These are phyloP conservation scores for Nibea albiflora DNA, from an alignment of 2,113 vertebrate species.

Conservation along the genomic window DNA sequence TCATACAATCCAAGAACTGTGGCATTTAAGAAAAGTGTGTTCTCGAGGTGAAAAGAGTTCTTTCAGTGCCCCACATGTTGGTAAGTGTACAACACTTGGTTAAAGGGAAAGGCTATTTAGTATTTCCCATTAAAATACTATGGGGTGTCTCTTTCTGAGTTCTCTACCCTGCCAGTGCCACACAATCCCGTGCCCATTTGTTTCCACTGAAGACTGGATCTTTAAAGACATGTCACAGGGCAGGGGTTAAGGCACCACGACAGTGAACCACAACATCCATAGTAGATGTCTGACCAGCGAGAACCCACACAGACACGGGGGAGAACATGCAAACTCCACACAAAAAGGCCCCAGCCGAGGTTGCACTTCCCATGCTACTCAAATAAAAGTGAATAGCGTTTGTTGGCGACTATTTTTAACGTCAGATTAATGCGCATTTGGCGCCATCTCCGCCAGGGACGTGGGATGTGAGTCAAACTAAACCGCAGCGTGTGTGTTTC, in stretches of 20 bases:
- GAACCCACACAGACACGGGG: too few species aligned
- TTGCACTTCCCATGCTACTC: too few species aligned
- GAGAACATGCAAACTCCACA: too few species aligned
- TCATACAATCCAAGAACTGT: background rate
- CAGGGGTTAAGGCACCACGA: background rate
- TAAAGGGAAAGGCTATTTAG: background rate
- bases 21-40: background rate
- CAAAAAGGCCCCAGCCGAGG: too few species aligned
- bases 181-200: background rate
- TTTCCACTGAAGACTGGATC: background rate
- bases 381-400: background rate
- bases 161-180: background rate
- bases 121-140: background rate
- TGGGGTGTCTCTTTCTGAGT: background rate
- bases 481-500: background rate
- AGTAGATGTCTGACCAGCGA: background rate
- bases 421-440: background rate
- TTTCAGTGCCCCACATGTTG: background rate
- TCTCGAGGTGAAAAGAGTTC: too few species aligned
- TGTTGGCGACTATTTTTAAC: background rate
- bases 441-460: too few species aligned
- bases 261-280: background rate
- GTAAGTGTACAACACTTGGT: background rate
- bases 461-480: background rate
- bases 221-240: background rate